phyloP scores from a whole-genome alignment of 2,113 vertebrate genomes.

The Vombatus ursinus region DNA sequence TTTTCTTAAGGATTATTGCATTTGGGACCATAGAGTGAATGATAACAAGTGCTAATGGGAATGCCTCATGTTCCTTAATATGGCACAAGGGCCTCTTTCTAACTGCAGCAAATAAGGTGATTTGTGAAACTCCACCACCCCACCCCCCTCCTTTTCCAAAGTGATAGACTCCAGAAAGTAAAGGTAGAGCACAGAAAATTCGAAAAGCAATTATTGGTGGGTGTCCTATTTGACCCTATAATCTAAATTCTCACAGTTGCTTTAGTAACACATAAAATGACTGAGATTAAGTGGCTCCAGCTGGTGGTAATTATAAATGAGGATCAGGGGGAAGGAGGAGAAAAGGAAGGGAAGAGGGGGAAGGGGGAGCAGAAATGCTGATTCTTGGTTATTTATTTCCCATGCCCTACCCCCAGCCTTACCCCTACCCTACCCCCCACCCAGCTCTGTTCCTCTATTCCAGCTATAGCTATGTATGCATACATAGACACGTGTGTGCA shows the following conservation, averaged over 20 bases:
- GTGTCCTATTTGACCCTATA: not conserved
- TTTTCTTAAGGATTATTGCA: not conserved
- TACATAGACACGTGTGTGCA: not conserved
- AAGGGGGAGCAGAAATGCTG: conserved; percentile 29
- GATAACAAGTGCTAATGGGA: not conserved
- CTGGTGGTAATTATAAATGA: conserved; percentile 57
- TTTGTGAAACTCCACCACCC: not conserved
- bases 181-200: conserved; percentile 39
- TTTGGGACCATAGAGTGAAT: not conserved
- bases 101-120: conserved; percentile 18
- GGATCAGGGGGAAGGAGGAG: not conserved
- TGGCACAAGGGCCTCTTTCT: not conserved
- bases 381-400: conserved; percentile 44
- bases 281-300: conserved; percentile 65
- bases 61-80: not conserved
- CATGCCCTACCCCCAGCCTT: not conserved
- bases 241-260: not conserved
- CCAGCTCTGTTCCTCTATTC: not conserved
- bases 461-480: not conserved
- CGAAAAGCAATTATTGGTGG: not conserved
- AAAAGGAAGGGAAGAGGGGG: not conserved
- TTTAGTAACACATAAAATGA: conserved; percentile 25
- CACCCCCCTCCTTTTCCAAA: conserved; percentile 12
- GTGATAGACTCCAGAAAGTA: conserved; percentile 28
- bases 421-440: not conserved